These are phyloP conservation scores for Liparis tanakae DNA, from an alignment of 2,797 vertebrate genomes.

Conservation along the genomic window DNA sequence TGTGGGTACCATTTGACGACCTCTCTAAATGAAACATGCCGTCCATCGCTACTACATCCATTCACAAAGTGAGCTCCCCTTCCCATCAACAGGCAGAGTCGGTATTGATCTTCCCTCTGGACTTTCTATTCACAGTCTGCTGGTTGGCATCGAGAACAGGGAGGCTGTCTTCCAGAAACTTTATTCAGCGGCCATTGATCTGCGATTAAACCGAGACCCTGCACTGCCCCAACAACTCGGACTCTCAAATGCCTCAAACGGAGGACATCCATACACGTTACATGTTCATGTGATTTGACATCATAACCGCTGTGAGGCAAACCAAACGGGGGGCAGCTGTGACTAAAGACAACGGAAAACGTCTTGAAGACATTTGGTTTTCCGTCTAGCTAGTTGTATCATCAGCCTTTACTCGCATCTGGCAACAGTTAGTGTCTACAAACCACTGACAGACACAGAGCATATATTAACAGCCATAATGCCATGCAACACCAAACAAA, in stretches of 20 bases:
- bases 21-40: not conserved
- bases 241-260: conserved; percentile 8
- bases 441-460: not conserved
- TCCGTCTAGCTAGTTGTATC: too few species aligned
- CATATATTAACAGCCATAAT: not conserved
- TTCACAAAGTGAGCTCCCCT: conserved; percentile 34
- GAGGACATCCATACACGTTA: not conserved
- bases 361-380: too few species aligned
- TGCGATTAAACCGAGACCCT: conserved; percentile 53
- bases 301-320: not conserved
- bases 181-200: conserved; percentile 64
- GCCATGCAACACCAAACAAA: not conserved
- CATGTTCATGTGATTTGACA: not conserved
- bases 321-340: not conserved
- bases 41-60: conserved; percentile 6
- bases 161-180: conserved; percentile 63
- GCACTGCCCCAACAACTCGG: conserved; percentile 30
- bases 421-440: not conserved
- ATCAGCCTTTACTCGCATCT: not conserved
- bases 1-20: not conserved
- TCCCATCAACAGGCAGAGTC: conserved; percentile 51
- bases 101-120: conserved; percentile 63
- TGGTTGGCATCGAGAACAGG: conserved; percentile 47
- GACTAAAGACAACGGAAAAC: not conserved
- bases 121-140: conserved; percentile 69